A percentile compares a stretch with the other conserved stretches of the same genome.
Conservation (phyloP, 2,797 vertebrate species). For the Austrolebias charrua region DNA sequence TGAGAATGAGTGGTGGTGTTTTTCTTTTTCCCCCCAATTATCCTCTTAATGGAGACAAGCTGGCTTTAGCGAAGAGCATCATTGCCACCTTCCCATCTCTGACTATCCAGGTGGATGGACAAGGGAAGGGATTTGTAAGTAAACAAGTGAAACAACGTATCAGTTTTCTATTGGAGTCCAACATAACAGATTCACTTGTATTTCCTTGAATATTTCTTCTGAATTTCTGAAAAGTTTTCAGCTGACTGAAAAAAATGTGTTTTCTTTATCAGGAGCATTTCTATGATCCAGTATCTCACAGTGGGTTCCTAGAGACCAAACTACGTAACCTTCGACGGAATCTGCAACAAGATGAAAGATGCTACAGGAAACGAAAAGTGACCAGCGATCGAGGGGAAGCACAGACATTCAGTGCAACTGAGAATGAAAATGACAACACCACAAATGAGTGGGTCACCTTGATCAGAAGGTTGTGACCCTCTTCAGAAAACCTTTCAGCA, state of each 20-base stretch:
- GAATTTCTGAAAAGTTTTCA: background rate
- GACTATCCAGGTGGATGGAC: background rate
- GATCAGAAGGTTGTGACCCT: too few relatives aligned
- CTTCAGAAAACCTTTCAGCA: too few relatives aligned
- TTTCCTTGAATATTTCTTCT: too few relatives aligned
- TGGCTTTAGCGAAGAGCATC: background rate
- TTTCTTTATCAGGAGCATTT: too few relatives aligned
- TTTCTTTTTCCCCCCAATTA: background rate
- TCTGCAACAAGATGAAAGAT: background rate
- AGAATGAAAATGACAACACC: too few relatives aligned
- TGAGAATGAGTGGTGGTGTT: background rate
- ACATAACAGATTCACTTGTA: background rate
- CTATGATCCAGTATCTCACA: too few relatives aligned
- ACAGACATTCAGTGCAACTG: too few relatives aligned
- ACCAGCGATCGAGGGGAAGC: too few relatives aligned
- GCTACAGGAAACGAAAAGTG: too few relatives aligned
- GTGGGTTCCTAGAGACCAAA: too few relatives aligned
- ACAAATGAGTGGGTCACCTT: too few relatives aligned
- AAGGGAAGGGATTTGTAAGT: constrained; percentile 1
- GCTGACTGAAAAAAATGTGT: background rate
- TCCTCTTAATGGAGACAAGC: background rate
- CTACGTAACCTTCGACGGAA: too few relatives aligned
- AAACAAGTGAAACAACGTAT: background rate
- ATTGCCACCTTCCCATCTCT: background rate
- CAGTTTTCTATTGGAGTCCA: background rate